Conservation (phyloP, 2,888 invertebrate species). For the Acrocyrtus sp. region DNA sequence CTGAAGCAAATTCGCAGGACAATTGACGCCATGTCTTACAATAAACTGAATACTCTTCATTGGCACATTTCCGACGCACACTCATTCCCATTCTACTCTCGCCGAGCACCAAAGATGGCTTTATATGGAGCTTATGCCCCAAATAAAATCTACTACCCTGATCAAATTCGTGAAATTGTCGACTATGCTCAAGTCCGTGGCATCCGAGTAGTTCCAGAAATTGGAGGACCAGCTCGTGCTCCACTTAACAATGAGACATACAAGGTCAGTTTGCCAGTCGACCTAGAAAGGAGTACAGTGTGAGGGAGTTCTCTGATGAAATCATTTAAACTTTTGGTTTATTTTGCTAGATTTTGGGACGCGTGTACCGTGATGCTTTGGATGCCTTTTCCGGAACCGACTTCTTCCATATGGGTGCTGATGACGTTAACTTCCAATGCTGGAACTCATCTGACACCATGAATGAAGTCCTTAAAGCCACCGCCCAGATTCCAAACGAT, state of each 20-base stretch:
- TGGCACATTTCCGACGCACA: conserved; percentile 94
- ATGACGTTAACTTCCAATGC: conserved; percentile 76
- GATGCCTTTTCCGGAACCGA: conserved; percentile 67
- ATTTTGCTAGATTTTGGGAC: conserved; percentile 71
- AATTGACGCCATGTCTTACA: conserved; percentile 86
- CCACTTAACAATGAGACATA: conserved; percentile 79
- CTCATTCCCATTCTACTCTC: conserved; percentile 87
- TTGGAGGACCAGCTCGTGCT: conserved; percentile 89
- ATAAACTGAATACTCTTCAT: conserved; percentile 92
- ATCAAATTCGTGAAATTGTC: conserved; percentile 74
- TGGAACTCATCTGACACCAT: conserved; percentile 82
- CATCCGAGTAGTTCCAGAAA: conserved; percentile 85
- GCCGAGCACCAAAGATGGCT: conserved; percentile 79
- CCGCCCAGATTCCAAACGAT: conserved; percentile 70
- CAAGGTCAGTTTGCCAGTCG: conserved; percentile 71
- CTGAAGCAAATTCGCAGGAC: conserved; percentile 76
- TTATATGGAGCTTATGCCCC: conserved; percentile 72
- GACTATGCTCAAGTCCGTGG: conserved; percentile 83
- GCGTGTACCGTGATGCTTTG: conserved; percentile 73
- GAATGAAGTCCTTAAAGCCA: conserved; percentile 72
- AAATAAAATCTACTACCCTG: conserved; percentile 74
- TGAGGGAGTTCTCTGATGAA: conserved; percentile 62
- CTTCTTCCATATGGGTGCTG: conserved; percentile 83
- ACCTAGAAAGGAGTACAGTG: conserved; percentile 79
- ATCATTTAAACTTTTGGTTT: not conserved